Base-by-base conservation (phyloP, 2,888 invertebrate species). In the Phytoseiulus persimilis region DNA sequence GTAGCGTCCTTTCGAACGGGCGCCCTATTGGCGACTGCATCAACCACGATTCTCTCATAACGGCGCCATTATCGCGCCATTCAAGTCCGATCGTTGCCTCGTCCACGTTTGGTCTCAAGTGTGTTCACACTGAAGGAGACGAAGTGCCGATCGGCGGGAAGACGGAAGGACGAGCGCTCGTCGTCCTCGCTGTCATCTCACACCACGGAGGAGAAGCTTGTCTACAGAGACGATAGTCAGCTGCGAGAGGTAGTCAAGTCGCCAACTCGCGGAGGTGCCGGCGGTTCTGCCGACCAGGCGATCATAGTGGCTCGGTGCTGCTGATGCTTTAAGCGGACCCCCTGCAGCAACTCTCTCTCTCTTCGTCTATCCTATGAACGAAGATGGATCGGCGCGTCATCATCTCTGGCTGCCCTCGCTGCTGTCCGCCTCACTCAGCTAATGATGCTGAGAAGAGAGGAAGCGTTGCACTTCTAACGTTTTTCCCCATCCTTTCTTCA, bases 351-450 rank as follows among this genome's bases (percentile, higher is more conserved):
- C 65, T 1, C 23, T 28, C n/a, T 23, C 65, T 65, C 65, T 65
- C 65, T 18, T 65, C 65, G 65, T 65, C 65, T 65, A 65, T 65
- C 18, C 65, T 65, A 23, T 65, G 18, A 65, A 65, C 65, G 65
- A 65, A 65, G 65, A 65, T 65, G 65, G 65, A 65, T 65, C 65
- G 65, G 65, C 65, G 65, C 65, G 65, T 65, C 65, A 65, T 65
- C 65, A 65, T 65, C 65, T 65, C 65, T 65, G 23, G 65, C 65
- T 23, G 14, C 65, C 65, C 11, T 23, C 18, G 65, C 65, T 65
- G 65, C 65, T 65, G 65, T 65, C 65, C 65, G 9, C 28, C 11
- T 23, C 65, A 23, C 65, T 65, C 65, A 65, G 65, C 65, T 65
- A 65, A 65, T 65, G 65, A 65, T 65, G 65, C 65, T 18, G 65